Evolutionary conservation across 2,113 vertebrate genomes (phyloP).

Genomic region (Lamprotornis superbus): DNA sequence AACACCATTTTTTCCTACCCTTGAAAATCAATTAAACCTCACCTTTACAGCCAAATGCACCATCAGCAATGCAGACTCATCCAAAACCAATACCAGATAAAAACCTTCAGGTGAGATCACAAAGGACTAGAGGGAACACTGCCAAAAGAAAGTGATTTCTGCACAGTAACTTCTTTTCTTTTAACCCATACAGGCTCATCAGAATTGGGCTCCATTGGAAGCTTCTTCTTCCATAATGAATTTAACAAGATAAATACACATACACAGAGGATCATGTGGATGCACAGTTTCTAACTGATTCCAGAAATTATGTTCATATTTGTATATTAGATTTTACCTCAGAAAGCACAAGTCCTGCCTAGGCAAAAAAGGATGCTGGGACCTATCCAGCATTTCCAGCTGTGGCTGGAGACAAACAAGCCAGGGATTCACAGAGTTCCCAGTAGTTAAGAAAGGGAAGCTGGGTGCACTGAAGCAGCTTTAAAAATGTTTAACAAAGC

Average conservation of each 20-base stretch:
- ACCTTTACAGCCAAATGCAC: not conserved
- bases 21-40: not conserved
- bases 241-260: not conserved
- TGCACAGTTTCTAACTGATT: not conserved
- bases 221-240: not conserved
- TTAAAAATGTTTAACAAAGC: constrained; percentile 60
- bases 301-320: not conserved
- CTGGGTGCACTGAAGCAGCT: not conserved
- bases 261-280: not conserved
- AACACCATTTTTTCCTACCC: not conserved
- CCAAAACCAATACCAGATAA: not conserved
- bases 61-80: not conserved
- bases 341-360: not conserved
- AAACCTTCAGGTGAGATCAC: not conserved
- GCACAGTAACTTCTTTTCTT: not conserved
- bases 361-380: not conserved
- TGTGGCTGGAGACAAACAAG: not conserved
- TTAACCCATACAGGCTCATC: not conserved
- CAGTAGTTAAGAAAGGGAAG: not conserved
- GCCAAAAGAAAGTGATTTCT: not conserved
- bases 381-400: not conserved
- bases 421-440: not conserved
- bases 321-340: not conserved
- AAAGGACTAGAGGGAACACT: not conserved
- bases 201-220: not conserved